Evolutionary conservation across 2,888 invertebrate species (phyloP).

Genomic region (Prenolepis imparis): DNA sequence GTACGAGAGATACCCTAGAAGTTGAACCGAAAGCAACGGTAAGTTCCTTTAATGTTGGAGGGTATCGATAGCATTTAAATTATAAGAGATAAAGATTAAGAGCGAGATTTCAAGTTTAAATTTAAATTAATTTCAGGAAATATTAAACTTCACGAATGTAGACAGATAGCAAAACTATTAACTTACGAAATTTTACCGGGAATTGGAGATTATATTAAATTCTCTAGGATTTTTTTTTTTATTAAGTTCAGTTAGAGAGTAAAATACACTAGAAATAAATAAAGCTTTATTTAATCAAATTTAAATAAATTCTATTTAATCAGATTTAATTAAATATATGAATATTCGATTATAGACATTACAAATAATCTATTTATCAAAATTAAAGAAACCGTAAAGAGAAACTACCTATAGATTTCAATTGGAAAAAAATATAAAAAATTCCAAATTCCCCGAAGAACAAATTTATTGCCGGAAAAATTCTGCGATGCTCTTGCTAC

Average conservation of each 20-base stretch:
- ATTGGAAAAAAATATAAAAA: slow-evolving; percentile 4
- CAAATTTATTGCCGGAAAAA: slow-evolving; percentile 2
- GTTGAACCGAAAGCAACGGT: not conserved
- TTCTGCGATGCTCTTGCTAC: not conserved
- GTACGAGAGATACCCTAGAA: not conserved
- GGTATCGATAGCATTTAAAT: not conserved
- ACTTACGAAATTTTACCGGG: slow-evolving; percentile 9
- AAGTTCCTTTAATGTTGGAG: not conserved
- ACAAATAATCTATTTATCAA: not conserved
- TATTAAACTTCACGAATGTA: not conserved
- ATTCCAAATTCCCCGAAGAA: not conserved
- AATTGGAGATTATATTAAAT: not conserved
- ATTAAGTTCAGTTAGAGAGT: not conserved
- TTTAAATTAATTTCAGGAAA: not conserved
- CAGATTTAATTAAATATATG: not conserved
- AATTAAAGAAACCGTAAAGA: not conserved
- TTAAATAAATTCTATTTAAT: not conserved
- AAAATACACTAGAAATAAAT: slow-evolving; percentile 1
- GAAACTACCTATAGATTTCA: not conserved
- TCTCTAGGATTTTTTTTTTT: not conserved
- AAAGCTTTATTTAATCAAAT: not conserved
- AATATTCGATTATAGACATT: not conserved
- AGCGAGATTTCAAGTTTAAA: not conserved
- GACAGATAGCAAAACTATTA: not conserved
- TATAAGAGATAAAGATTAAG: not conserved